Base-by-base conservation (phyloP, 2,888 invertebrate species). In the Eupelmus urozonus region DNA sequence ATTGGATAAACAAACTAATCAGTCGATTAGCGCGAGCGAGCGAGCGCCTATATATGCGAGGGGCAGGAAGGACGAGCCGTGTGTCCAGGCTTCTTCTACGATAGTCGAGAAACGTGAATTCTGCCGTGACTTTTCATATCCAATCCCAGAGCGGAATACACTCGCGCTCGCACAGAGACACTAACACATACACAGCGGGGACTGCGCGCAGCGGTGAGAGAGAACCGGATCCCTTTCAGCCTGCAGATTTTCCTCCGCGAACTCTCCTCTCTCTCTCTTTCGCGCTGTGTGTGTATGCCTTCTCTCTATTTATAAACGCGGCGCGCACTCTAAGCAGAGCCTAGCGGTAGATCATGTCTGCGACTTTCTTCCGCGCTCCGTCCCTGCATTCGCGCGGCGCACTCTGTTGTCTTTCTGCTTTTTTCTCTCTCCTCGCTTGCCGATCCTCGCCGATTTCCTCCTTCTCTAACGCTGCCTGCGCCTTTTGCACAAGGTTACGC, bases 331-430 rank as follows among this genome's bases (percentile, higher is more conserved):
- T 11, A 27, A n/a, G n/a, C 9, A n/a, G n/a, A 9, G 23, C 57
- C 72, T 84, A 85, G 75, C 85, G 85, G 82, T 85, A 82, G 82
- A 85, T 85, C 85, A 85, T 85, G 81, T 83, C 84, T 82, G 83
- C 82, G 72, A 57, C 80, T 73, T 63, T 60, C 27, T 59, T 18
- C 25, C 20, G 25, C 27, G 7, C 49, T n/a, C 25, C 9, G 0
- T 65, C 25, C 5, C n/a, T 45, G 9, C 60, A 9, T n/a, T 65
- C 27, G 7, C n/a, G 23, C 40, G 34, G 34, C 55, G 7, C 55
- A 23, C 55, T 25, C 13, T 55, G 11, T 25, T 55, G 23, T 55
- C 25, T 29, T 23, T n/a, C 29, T 29, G 13, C 27, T 27, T 42
- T 16, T 25, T 23, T 40, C 20, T 25, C 45, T n/a, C 25, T 29